phyloP scores from a whole-genome alignment of 2,888 invertebrate genomes.

The Uropetala carovei region DNA sequence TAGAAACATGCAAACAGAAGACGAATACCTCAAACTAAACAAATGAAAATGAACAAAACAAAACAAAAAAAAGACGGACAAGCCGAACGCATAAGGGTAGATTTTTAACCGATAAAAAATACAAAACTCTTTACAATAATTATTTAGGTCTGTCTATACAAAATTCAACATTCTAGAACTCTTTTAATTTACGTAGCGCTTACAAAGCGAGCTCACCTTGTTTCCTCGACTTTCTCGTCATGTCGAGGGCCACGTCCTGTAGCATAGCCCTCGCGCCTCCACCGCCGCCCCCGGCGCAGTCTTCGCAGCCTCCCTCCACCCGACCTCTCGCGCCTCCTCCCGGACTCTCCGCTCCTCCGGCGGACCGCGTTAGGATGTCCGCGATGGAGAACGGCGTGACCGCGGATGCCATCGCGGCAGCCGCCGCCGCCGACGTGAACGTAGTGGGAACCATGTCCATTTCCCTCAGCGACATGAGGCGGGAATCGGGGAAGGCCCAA shows the following conservation, averaged over 20 bases:
- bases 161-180: no score
- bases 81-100: no score
- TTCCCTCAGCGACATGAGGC: slow-evolving; percentile 17
- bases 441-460: slow-evolving; percentile 39
- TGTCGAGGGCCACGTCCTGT: slow-evolving; percentile 56
- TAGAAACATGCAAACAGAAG: no score
- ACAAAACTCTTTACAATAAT: no score
- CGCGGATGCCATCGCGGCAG: slow-evolving; percentile 39
- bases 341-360: slow-evolving; percentile 45
- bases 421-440: slow-evolving; percentile 38
- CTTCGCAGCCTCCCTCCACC: slow-evolving; percentile 48
- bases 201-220: background rate
- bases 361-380: slow-evolving; percentile 65
- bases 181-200: no score
- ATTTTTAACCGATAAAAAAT: no score
- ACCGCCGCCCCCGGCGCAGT: slow-evolving; percentile 8
- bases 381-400: slow-evolving; percentile 65
- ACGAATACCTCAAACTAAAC: no score
- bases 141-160: no score
- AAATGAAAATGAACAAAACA: no score
- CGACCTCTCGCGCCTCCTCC: slow-evolving; percentile 38
- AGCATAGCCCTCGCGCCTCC: background rate
- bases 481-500: slow-evolving; percentile 48
- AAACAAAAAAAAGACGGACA: no score
- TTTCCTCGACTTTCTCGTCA: slow-evolving; percentile 58